Evolutionary conservation across 2,888 invertebrate genomes (phyloP).

Genomic region (Drymonia ruficornis): DNA sequence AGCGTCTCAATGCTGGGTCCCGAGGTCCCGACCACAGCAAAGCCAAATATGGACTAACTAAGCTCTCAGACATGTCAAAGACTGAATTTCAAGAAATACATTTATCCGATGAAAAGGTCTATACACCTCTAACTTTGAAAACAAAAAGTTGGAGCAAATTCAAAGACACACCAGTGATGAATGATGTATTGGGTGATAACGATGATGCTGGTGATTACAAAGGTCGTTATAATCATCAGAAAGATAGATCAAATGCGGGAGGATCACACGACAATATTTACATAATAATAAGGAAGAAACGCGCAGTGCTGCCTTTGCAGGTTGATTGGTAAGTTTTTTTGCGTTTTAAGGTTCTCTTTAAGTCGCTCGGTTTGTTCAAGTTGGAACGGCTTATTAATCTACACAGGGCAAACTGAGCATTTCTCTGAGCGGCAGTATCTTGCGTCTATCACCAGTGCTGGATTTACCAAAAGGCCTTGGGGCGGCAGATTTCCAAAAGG

Average conservation of each 20-base stretch:
- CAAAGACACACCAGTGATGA: constrained; percentile 8
- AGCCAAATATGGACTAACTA: constrained; percentile 85
- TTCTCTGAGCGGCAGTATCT: too few relatives aligned
- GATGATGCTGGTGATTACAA: constrained; percentile 17
- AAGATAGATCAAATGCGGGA: constrained; percentile 15
- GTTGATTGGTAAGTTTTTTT: constrained; percentile 82
- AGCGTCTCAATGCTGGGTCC: constrained; percentile 71
- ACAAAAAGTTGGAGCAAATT: constrained; percentile 55
- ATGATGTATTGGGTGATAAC: constrained; percentile 18
- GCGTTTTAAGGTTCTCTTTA: constrained; percentile 5
- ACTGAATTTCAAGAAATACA: constrained; percentile 83
- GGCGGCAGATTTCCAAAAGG: too few relatives aligned
- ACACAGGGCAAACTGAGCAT: too few relatives aligned
- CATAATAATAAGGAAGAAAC: constrained; percentile 55
- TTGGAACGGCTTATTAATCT: too few relatives aligned
- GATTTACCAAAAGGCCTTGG: too few relatives aligned
- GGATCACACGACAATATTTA: constrained; percentile 48
- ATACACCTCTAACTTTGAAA: constrained; percentile 44
- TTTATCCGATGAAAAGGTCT: constrained; percentile 66
- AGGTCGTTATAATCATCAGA: constrained; percentile 21
- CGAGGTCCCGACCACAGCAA: constrained; percentile 61
- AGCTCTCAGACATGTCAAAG: constrained; percentile 86
- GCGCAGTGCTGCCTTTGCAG: constrained; percentile 71
- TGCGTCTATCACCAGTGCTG: too few relatives aligned
- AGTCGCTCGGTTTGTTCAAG: neutral